A percentile compares a stretch with the other conserved stretches of the same genome.
Conservation (phyloP, 2,113 vertebrate species). For the Solenodon paradoxus region DNA sequence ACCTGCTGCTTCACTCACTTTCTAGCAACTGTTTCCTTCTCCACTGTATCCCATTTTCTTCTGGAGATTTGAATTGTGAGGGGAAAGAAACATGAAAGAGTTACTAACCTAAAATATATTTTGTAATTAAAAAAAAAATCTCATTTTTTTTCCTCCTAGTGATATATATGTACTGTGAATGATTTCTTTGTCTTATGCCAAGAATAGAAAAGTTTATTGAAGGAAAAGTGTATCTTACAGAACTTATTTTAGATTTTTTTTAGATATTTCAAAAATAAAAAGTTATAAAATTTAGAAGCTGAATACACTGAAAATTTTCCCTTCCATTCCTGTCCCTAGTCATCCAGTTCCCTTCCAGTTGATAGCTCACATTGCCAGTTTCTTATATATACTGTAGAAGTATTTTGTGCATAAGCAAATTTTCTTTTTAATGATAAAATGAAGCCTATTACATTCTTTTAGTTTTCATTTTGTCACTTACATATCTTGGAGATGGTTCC, state of each 20-base stretch:
- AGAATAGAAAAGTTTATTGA: background rate
- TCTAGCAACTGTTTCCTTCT: background rate
- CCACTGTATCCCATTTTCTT: background rate
- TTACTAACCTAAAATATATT: background rate
- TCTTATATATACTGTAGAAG: slow-evolving; percentile 4
- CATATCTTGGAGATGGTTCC: background rate
- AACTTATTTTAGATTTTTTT: background rate
- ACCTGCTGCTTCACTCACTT: background rate
- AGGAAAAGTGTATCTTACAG: background rate
- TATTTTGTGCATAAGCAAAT: slow-evolving; percentile 1
- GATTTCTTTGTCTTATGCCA: background rate
- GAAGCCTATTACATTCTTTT: background rate
- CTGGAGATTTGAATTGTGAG: background rate
- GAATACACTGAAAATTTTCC: background rate
- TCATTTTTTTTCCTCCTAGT: background rate
- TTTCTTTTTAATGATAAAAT: background rate
- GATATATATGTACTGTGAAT: background rate
- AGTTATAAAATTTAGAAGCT: background rate
- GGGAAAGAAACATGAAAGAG: background rate
- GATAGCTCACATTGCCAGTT: background rate
- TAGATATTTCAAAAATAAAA: background rate
- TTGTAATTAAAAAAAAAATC: background rate
- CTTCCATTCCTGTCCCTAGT: background rate
- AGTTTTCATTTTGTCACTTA: slow-evolving; percentile 1
- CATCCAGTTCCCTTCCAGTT: background rate